These are phyloP conservation scores for Noctua janthe DNA, from an alignment of 2,888 invertebrate genomes.

Conservation along the genomic window DNA sequence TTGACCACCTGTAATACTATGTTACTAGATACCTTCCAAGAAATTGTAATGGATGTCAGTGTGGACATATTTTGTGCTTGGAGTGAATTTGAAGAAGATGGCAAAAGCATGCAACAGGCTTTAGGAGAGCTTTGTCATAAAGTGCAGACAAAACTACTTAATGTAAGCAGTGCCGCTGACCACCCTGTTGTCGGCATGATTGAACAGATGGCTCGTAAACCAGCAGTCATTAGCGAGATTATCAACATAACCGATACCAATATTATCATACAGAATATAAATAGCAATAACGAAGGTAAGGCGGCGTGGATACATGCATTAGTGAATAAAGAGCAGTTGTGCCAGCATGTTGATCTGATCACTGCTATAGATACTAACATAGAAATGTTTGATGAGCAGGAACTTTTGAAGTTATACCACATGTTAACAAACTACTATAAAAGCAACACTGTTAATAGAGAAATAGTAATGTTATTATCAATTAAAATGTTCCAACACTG, in stretches of 20 bases:
- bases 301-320: slow-evolving; percentile 80
- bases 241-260: slow-evolving; percentile 75
- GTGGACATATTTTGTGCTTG: slow-evolving; percentile 86
- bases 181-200: slow-evolving; percentile 82
- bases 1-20: slow-evolving; percentile 76
- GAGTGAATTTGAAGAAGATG: slow-evolving; percentile 84
- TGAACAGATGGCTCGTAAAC: slow-evolving; percentile 81
- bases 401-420: slow-evolving; percentile 75
- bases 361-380: slow-evolving; percentile 73
- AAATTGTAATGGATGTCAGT: slow-evolving; percentile 83
- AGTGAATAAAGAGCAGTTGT: slow-evolving; percentile 77
- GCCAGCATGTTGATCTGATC: slow-evolving; percentile 73
- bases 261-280: slow-evolving; percentile 78
- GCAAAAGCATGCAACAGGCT: slow-evolving; percentile 81
- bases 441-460: slow-evolving; percentile 67
- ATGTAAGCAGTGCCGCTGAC: slow-evolving; percentile 71
- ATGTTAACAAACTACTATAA: slow-evolving; percentile 70
- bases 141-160: slow-evolving; percentile 72
- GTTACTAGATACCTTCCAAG: slow-evolving; percentile 80
- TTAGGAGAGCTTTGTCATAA: slow-evolving; percentile 83
- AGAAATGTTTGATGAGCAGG: slow-evolving; percentile 72
- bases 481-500: slow-evolving; percentile 79
- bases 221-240: slow-evolving; percentile 77
- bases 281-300: slow-evolving; percentile 72
- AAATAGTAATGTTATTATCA: slow-evolving; percentile 69